Percentiles rank a stretch among this genome's conserved stretches.
Evolutionary conservation across 2,113 vertebrate species (phyloP).

Genomic region (Panurus biarmicus): DNA sequence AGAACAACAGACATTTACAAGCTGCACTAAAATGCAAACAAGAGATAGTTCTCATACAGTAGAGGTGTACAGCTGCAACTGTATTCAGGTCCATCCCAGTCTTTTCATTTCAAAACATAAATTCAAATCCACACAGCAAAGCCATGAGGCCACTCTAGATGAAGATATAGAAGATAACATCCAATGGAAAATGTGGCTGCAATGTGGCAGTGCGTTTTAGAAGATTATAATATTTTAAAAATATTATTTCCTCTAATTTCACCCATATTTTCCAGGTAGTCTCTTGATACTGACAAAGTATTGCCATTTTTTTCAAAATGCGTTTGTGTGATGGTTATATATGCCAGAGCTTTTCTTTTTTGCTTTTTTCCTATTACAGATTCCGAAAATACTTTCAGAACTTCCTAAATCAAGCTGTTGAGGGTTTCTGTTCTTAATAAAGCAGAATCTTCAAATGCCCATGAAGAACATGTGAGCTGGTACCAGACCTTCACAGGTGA

Average conservation of each 20-base stretch:
- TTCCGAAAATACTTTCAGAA: not conserved
- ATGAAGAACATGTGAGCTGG: not conserved
- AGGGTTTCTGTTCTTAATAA: not conserved
- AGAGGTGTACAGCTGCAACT: not conserved
- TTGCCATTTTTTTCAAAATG: rapidly evolving
- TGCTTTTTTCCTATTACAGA: not conserved
- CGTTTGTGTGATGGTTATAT: not conserved
- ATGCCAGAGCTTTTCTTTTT: not conserved
- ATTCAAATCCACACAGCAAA: not conserved
- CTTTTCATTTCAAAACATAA: not conserved
- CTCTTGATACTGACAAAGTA: not conserved
- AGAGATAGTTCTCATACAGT: not conserved
- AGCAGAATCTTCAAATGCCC: not conserved
- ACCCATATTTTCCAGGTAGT: not conserved
- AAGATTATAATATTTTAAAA: not conserved
- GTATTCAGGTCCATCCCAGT: not conserved
- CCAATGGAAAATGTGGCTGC: not conserved
- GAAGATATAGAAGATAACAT: not conserved
- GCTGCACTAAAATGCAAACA: not conserved
- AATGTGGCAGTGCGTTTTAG: rapidly evolving
- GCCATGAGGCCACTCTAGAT: not conserved
- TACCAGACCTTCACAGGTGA: not conserved
- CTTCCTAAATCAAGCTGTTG: not conserved
- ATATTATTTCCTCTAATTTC: not conserved
- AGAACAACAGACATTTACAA: not conserved